A percentile compares a stretch with the other conserved stretches of the same genome.
phyloP scores from a whole-genome alignment of 1,140 invertebrate species.

The Reticulitermes speratus region DNA sequence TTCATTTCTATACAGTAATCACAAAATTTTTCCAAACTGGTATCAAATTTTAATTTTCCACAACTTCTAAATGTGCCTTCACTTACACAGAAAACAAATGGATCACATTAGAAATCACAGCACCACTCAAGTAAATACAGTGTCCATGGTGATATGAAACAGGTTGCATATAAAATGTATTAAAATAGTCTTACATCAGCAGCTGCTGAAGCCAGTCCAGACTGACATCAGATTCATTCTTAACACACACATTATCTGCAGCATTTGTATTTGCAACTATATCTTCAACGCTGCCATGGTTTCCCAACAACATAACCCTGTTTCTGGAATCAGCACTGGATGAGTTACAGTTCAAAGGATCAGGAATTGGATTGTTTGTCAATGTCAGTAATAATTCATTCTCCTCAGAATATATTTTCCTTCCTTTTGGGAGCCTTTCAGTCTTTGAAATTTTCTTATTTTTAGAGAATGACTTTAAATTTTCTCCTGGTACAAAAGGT shows the following conservation, averaged over 20 bases:
- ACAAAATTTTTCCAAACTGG: too few species aligned
- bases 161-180: neutral
- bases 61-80: too few species aligned
- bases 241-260: neutral
- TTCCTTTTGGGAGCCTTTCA: neutral
- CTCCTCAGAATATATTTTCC: neutral
- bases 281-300: too few species aligned
- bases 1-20: too few species aligned
- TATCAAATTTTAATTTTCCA: too few species aligned
- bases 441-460: neutral
- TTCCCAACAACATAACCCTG: neutral
- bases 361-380: neutral
- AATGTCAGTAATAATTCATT: too few species aligned
- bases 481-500: neutral
- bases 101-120: too few species aligned
- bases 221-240: neutral
- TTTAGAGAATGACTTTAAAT: neutral
- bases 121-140: too few species aligned
- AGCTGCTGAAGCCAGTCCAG: neutral
- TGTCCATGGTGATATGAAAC: too few species aligned
- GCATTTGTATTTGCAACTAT: neutral
- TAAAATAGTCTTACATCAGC: constrained; percentile 5
- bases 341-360: neutral
- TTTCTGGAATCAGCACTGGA: neutral
- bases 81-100: too few species aligned